Percentiles rank a stretch among this genome's conserved stretches.
phyloP scores from a whole-genome alignment of 2,113 vertebrate genomes.

The Todiramphus chloris region DNA sequence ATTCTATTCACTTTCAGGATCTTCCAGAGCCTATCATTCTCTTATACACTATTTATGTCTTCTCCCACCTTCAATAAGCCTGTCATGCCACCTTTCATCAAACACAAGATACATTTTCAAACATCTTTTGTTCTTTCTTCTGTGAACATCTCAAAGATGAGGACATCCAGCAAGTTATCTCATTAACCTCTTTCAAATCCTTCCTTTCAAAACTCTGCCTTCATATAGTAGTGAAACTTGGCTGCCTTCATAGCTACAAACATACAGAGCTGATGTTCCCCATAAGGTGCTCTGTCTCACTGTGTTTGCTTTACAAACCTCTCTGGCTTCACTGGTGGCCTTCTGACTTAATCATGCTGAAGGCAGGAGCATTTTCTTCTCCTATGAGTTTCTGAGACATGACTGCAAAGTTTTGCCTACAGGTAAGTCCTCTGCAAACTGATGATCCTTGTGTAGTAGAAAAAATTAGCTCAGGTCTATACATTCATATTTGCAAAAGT shows the following conservation, averaged over 20 bases:
- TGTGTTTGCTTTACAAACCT: neutral
- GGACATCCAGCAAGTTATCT: neutral
- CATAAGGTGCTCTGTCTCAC: neutral
- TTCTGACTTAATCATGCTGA: neutral
- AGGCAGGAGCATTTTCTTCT: neutral
- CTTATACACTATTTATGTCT: slow-evolving; percentile 47
- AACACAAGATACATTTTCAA: slow-evolving; percentile 2
- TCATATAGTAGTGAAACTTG: neutral
- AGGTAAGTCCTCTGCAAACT: neutral
- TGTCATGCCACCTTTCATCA: neutral
- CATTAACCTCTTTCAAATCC: neutral
- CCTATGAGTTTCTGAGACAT: neutral
- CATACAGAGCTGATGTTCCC: neutral
- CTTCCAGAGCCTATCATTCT: neutral
- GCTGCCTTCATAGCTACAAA: neutral
- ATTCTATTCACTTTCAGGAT: slow-evolving; percentile 27
- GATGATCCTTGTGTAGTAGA: neutral
- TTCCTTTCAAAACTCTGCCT: neutral
- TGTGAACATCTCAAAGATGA: neutral
- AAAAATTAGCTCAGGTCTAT: neutral
- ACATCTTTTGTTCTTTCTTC: slow-evolving; percentile 28
- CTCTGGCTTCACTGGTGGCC: too few species aligned
- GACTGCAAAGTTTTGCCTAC: neutral
- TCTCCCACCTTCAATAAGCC: neutral
- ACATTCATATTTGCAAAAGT: neutral